A percentile compares a stretch with the other conserved stretches of the same genome.
These are phyloP conservation scores for Drosophila neocordata DNA, from an alignment of 1,140 invertebrate genomes.

Conservation along the genomic window DNA sequence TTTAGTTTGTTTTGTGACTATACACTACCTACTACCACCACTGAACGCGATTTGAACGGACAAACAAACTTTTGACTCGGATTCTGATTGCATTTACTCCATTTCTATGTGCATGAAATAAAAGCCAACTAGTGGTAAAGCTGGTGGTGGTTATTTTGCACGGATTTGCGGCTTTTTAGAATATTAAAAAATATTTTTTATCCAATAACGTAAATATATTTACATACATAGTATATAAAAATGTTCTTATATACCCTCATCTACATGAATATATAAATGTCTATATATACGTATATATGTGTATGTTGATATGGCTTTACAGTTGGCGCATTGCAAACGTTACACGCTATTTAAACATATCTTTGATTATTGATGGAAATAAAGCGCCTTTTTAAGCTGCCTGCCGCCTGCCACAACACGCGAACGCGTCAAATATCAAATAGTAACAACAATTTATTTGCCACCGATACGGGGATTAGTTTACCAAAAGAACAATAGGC, in stretches of 20 bases:
- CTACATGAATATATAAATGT: background rate
- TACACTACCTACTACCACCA: background rate
- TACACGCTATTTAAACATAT: conserved; percentile 74
- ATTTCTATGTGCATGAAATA: background rate
- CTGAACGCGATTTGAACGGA: conserved; percentile 11
- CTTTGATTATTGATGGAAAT: conserved; percentile 72
- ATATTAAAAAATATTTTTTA: conserved; percentile 76
- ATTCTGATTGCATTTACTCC: conserved; percentile 64
- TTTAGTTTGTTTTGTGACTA: conserved; percentile 51
- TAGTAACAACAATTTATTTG: conserved; percentile 37
- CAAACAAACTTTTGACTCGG: conserved; percentile 40
- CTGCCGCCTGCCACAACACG: background rate
- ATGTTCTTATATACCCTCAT: background rate
- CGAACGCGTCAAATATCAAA: conserved; percentile 50
- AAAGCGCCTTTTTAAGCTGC: conserved; percentile 35
- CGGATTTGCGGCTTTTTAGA: conserved; percentile 79
- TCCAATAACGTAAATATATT: conserved; percentile 12
- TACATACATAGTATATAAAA: background rate
- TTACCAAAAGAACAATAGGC: conserved; percentile 16
- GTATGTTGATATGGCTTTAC: conserved; percentile 32
- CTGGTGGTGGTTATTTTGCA: conserved; percentile 49
- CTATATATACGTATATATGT: conserved; percentile 12
- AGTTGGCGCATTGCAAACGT: conserved; percentile 52
- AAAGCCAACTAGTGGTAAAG: conserved; percentile 17
- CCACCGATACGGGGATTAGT: conserved; percentile 27